Evolutionary conservation across 1,140 invertebrate species (phyloP), one percentile per base, ranked within the genome.

Genomic region (Hyles vespertilio): DNA sequence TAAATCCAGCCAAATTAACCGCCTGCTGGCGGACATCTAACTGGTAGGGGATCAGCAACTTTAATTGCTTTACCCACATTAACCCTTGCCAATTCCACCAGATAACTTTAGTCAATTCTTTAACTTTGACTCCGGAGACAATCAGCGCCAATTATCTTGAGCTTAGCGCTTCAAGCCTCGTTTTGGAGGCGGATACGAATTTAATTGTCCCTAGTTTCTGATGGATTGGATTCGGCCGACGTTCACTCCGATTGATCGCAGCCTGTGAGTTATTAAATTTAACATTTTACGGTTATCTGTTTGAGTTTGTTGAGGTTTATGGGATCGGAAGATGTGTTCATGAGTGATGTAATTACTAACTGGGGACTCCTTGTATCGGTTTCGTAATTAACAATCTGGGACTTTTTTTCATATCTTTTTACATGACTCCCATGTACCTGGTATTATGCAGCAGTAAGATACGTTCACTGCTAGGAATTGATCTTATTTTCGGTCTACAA

Each of bases 71-170:
- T 63, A 63, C 61, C 69, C 66, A 70, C 74, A 72, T 78, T 75
- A 74, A 77, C 74, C 74, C 74, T 71, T 69, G 62, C 66, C 67
- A 69, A 74, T 74, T 71, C 62, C 59, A 63, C 47, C 59, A 61
- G 69, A 73, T 77, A 77, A 67, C 72, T 67, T 65, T 63, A 78
- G 69, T 73, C 68, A 69, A 73, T 78, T 78, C 66, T 72, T 71
- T 65, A 65, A 72, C 62, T 77, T 72, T 51, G 65, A 36, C 65
- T 61, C 63, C 66, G 63, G 61, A 56, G 69, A 69, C 69, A 71
- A 78, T 78, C 72, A 69, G 52, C 59, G 46, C 57, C 74, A 74
- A 74, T 75, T 79, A 74, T 73, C 70, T 79, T 59, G 36, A 33
- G 52, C n/a, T 43, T 43, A 45, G 32, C 47, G 22, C 8, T 36